Conservation (phyloP, 2,797 vertebrate genomes). For the Botia kubotai region DNA sequence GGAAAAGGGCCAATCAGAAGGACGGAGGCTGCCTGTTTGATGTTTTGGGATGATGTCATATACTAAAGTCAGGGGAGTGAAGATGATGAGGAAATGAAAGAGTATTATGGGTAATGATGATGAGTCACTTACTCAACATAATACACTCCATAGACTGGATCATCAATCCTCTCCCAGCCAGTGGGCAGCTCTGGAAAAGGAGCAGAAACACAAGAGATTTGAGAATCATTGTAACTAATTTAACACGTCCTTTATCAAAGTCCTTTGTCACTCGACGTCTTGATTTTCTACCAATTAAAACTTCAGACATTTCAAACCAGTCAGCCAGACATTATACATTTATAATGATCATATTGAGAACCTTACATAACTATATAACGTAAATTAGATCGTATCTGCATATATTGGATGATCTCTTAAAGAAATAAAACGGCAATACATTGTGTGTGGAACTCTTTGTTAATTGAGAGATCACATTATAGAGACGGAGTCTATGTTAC, state of each 20-base stretch:
- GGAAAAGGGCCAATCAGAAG: conserved; percentile 23
- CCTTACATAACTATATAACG: conserved; percentile 14
- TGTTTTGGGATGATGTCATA: conserved; percentile 18
- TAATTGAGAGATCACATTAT: conserved; percentile 4
- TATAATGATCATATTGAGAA: background rate
- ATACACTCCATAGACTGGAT: conserved; percentile 99
- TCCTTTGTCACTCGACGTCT: background rate
- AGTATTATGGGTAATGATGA: conserved; percentile 17
- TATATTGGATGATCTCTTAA: background rate
- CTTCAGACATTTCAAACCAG: conserved; percentile 8
- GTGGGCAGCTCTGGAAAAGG: conserved; percentile 89
- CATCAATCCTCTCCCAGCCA: conserved; percentile 99
- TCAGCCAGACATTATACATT: background rate
- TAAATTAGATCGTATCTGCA: background rate
- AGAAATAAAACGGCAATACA: background rate
- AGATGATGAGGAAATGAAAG: conserved; percentile 13
- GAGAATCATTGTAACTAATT: conserved; percentile 31
- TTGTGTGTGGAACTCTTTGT: background rate
- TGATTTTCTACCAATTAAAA: conserved; percentile 13
- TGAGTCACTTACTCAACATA: conserved; percentile 96
- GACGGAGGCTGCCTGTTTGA: conserved; percentile 45
- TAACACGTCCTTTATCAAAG: conserved; percentile 15
- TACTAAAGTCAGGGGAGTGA: conserved; percentile 21
- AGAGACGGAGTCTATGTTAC: no score
- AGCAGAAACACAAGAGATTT: conserved; percentile 45